Conservation (phyloP, 2,797 vertebrate genomes). For the Strix occidentalis region DNA sequence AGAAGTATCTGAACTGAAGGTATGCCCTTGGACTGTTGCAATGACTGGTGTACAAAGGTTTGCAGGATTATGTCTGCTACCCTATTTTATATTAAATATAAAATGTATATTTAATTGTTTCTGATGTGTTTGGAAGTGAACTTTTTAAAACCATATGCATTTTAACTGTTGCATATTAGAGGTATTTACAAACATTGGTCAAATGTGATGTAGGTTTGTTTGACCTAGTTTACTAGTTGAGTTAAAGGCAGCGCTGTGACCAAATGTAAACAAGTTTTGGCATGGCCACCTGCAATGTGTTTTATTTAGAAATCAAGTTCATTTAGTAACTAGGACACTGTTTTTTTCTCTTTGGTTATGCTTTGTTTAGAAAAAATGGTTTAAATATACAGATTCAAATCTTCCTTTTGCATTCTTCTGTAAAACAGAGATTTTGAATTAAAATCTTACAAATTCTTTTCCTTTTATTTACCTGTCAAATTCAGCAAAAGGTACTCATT, state of each 20-base stretch:
- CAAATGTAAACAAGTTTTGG: slow-evolving; percentile 21
- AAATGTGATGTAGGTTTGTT: slow-evolving; percentile 38
- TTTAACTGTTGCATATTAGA: neutral
- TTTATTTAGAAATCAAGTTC: slow-evolving; percentile 7
- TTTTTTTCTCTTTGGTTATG: neutral
- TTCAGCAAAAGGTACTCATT: neutral
- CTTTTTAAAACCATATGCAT: slow-evolving; percentile 5
- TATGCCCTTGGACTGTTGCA: neutral
- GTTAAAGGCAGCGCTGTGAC: slow-evolving; percentile 24
- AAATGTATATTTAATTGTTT: slow-evolving; percentile 13
- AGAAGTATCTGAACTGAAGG: neutral
- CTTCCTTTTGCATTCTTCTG: neutral
- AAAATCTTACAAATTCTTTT: neutral
- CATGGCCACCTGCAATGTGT: neutral
- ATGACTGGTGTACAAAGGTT: neutral
- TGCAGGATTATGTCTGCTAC: neutral
- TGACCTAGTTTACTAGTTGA: neutral
- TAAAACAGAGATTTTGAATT: neutral
- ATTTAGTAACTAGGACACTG: neutral
- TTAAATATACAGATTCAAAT: neutral
- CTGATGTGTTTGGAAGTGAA: slow-evolving; percentile 17
- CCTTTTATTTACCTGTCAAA: neutral
- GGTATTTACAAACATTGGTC: slow-evolving; percentile 44
- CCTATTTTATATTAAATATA: neutral
- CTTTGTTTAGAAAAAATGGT: neutral